Percentiles rank a stretch among this genome's conserved stretches.
These are phyloP conservation scores for Pemphredon lugubris DNA, from an alignment of 2,888 invertebrate species.

Conservation along the genomic window DNA sequence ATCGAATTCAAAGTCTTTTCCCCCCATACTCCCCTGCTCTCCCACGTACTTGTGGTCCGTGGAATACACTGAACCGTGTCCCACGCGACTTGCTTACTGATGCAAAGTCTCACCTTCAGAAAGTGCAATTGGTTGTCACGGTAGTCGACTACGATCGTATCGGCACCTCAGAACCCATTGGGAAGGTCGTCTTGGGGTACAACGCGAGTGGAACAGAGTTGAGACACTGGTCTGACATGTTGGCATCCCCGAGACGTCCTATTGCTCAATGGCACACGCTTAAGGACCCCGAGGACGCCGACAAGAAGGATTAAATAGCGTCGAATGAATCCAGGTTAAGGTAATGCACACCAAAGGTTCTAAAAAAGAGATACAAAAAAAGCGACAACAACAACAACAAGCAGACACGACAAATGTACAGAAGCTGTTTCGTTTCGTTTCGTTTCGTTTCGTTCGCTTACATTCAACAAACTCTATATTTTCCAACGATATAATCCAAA, in stretches of 20 bases:
- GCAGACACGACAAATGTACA: conserved; percentile 56
- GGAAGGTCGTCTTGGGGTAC: conserved; percentile 97
- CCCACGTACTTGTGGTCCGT: too few species aligned
- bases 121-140: conserved; percentile 99
- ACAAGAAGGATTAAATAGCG: conserved; percentile 88
- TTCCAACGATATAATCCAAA: conserved; percentile 42
- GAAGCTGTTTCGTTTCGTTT: conserved; percentile 33
- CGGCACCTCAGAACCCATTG: conserved; percentile 99
- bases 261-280: conserved; percentile 99
- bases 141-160: conserved; percentile 99
- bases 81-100: too few species aligned
- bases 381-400: too few species aligned
- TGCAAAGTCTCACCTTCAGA: conserved; percentile 85
- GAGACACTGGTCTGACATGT: conserved; percentile 99
- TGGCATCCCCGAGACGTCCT: conserved; percentile 98
- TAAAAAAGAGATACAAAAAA: too few species aligned
- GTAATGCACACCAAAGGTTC: conserved; percentile 60
- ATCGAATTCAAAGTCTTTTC: too few species aligned
- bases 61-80: too few species aligned
- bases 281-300: conserved; percentile 97
- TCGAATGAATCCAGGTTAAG: conserved; percentile 57
- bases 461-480: conserved; percentile 39
- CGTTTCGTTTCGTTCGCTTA: conserved; percentile 41
- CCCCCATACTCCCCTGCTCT: too few species aligned
- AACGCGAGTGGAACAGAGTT: conserved; percentile 98